Base-by-base conservation (phyloP, 2,113 vertebrate genomes). In the Micromys minutus region DNA sequence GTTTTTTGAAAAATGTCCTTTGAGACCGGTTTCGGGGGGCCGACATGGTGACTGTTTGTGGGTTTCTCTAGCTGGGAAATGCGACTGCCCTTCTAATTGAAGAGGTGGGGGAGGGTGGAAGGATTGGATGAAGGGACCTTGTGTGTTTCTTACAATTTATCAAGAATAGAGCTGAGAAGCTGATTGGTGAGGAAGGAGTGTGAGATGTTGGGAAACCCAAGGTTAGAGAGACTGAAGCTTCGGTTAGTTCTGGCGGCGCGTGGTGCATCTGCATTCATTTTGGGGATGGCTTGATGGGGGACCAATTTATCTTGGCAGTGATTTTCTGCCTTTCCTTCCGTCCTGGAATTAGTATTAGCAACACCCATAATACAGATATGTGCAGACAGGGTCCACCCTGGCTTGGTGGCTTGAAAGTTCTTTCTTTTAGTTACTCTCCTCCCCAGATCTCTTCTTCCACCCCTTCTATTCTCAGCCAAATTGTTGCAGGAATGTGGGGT, bases 61-160 rank as follows among this genome's bases (percentile, higher is more conserved):
- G 50, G n/a, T 75, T 75, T 91, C 79, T 87, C 75, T 19, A 81
- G 50, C 52, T 15, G 50, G 77, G 86, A 65, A 89, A 47, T 71
- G 55, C 69, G 79, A 39, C 36, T 81, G n/a, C 52, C 26, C 57
- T 83, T 92, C 63, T 87, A 67, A 75, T 29, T 57, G 80, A 87
- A 59, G 75, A 42, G 26, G 1, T 77, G 29, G 77, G 29, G 84
- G 59, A 45, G 21, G 75, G 29, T n/a, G 24, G 47, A 45, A 57
- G 74, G 76, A 21, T 13, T 75, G 74, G 90, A 90, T 67, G 81
- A 71, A 84, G n/a, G 80, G 55, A 36, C 74, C 83, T 83, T 80
- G 65, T 36, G 59, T 72, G 63, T 94, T 95, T 95, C 72, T 93
- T 97, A 91, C 87, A 80, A 94, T 85, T 85, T 72, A 57, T 90